Conservation (phyloP, 2,113 vertebrate genomes). For the Bos indicus region DNA sequence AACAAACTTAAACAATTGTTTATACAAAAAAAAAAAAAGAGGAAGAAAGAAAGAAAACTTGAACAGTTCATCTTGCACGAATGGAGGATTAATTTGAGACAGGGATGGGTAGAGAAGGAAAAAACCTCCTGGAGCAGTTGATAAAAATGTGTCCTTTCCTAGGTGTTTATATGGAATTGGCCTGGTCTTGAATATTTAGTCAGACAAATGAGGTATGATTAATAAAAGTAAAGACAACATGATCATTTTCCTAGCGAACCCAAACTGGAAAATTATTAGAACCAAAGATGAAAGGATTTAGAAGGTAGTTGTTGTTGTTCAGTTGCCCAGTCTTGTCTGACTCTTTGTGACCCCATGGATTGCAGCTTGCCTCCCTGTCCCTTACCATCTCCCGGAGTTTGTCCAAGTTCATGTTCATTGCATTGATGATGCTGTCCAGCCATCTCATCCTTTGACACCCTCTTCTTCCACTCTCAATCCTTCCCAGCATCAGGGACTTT, state of each 20-base stretch:
- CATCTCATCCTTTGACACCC: not conserved
- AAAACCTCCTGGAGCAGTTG: not conserved
- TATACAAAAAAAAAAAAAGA: not conserved
- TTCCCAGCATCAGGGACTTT: not conserved
- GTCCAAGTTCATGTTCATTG: not conserved
- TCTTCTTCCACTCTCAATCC: not conserved
- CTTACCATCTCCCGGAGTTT: not conserved
- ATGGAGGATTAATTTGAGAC: not conserved
- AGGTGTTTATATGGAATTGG: not conserved
- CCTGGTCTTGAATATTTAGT: not conserved
- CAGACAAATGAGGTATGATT: not conserved
- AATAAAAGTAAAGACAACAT: not conserved
- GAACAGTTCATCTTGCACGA: not conserved
- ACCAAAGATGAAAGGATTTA: not conserved
- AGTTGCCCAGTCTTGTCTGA: not conserved
- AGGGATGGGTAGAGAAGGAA: not conserved
- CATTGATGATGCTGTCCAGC: not conserved
- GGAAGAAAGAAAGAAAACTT: not conserved
- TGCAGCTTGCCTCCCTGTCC: not conserved
- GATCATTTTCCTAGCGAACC: not conserved
- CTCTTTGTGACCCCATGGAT: not conserved
- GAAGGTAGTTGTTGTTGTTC: not conserved
- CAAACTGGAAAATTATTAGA: conserved; percentile 29
- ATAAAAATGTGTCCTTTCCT: not conserved
- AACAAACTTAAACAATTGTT: not conserved